Conservation (phyloP, 23 tunicate genomes). For the Ascidia mentula region DNA sequence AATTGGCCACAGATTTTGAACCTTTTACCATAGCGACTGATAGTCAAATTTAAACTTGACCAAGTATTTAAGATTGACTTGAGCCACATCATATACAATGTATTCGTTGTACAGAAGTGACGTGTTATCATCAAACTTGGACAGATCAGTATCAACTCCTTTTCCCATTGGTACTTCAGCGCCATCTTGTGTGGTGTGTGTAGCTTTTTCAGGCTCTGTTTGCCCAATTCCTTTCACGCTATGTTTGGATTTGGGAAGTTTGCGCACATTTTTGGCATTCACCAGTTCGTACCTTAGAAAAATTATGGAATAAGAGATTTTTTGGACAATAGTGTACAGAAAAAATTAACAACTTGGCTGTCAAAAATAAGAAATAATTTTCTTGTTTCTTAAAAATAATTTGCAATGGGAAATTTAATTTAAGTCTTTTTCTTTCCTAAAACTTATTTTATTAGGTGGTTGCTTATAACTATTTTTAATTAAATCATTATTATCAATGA, state of each 20-base stretch:
- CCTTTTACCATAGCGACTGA: conserved; percentile 61
- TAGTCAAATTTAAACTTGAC: conserved; percentile 76
- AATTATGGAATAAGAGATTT: too few species aligned
- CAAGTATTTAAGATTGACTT: conserved; percentile 85
- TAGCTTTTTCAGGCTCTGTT: conserved; percentile 59
- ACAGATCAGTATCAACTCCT: conserved; percentile 41
- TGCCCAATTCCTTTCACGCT: conserved; percentile 89
- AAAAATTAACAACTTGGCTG: too few species aligned
- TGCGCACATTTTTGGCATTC: conserved; percentile 52
- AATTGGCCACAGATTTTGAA: not conserved
- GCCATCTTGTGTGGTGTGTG: conserved; percentile 39
- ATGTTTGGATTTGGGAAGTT: conserved; percentile 93
- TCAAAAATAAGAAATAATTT: too few species aligned
- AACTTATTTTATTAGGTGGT: too few species aligned
- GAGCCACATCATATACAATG: conserved; percentile 97
- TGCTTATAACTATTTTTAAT: too few species aligned
- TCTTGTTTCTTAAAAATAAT: too few species aligned
- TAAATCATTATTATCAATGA: too few species aligned
- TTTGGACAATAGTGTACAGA: too few species aligned
- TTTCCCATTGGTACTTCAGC: conserved; percentile 66
- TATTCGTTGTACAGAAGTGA: conserved; percentile 91
- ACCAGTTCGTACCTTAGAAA: conserved; percentile 68
- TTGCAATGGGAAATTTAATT: too few species aligned
- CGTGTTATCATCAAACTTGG: conserved; percentile 11
- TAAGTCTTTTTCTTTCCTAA: too few species aligned